phyloP scores from a whole-genome alignment of 2,888 invertebrate species.

The Cephus rjabovi region DNA sequence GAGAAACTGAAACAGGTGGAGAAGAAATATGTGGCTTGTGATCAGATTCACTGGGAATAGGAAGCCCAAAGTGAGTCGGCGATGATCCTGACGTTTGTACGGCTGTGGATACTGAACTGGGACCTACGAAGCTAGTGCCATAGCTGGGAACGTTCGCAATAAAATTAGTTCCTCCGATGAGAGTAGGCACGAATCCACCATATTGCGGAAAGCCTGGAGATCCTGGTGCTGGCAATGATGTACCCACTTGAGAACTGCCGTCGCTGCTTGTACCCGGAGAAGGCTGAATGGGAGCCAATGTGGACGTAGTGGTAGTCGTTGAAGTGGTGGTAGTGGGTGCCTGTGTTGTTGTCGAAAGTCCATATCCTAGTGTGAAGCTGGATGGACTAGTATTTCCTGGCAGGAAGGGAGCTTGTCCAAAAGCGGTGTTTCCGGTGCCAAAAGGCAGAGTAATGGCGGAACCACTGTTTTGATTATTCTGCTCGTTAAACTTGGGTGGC shows the following conservation, averaged over 20 bases:
- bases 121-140: constrained; percentile 19
- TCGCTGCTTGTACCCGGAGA: constrained; percentile 28
- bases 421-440: constrained; percentile 27
- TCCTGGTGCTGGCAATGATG: constrained; percentile 28
- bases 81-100: constrained; percentile 37
- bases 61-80: constrained; percentile 57
- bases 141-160: constrained; percentile 39
- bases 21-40: constrained; percentile 34
- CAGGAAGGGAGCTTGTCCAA: constrained; percentile 40
- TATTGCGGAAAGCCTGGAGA: constrained; percentile 40
- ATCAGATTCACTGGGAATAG: constrained; percentile 44
- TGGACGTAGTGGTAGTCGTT: constrained; percentile 29
- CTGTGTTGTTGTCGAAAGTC: constrained; percentile 26
- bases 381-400: constrained; percentile 36
- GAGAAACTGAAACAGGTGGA: constrained; percentile 20
- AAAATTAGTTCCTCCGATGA: constrained; percentile 42
- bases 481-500: constrained; percentile 19
- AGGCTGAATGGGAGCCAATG: constrained; percentile 28
- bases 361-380: constrained; percentile 40
- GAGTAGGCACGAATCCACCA: constrained; percentile 52
- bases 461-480: constrained; percentile 4
- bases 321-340: constrained; percentile 17
- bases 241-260: constrained; percentile 34
- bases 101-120: constrained; percentile 26
- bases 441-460: constrained; percentile 18